These are phyloP conservation scores for Incurvaria masculella DNA, from an alignment of 2,888 invertebrate species.

Conservation along the genomic window DNA sequence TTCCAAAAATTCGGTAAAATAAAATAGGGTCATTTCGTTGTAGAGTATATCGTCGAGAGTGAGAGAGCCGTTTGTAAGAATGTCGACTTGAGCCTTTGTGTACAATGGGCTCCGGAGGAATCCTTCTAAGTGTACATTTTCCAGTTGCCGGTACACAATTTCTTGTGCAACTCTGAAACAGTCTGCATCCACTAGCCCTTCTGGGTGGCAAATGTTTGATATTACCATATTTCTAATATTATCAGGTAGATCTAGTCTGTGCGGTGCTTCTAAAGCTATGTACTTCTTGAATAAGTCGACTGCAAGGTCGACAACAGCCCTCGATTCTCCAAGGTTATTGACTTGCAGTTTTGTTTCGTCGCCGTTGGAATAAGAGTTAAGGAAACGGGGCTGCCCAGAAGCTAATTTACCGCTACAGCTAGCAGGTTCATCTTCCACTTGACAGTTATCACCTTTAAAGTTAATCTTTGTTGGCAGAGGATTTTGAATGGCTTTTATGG, in stretches of 20 bases:
- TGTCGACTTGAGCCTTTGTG: conserved; percentile 91
- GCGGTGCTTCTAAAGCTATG: conserved; percentile 65
- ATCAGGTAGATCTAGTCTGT: conserved; percentile 58
- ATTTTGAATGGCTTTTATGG: neutral
- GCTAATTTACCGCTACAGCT: neutral
- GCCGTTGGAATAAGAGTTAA: neutral
- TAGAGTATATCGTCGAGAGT: conserved; percentile 84
- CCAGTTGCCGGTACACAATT: conserved; percentile 64
- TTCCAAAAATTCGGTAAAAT: conserved; percentile 95
- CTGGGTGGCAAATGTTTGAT: conserved; percentile 65
- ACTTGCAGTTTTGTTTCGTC: neutral
- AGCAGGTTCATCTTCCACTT: neutral
- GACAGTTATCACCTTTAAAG: conserved; percentile 21
- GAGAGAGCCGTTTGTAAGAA: conserved; percentile 77
- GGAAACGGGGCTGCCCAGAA: too few relatives aligned
- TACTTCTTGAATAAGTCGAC: conserved; percentile 75
- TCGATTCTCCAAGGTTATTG: neutral
- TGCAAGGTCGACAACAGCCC: conserved; percentile 31
- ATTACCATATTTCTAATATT: conserved; percentile 57
- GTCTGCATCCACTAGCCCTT: conserved; percentile 62
- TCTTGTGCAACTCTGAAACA: conserved; percentile 74
- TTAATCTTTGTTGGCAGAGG: conserved; percentile 15
- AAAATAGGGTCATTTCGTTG: conserved; percentile 88
- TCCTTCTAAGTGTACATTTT: conserved; percentile 71
- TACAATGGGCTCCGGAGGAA: conserved; percentile 85